phyloP scores from a whole-genome alignment of 2,888 invertebrate species.

The Byasa hedistus region DNA sequence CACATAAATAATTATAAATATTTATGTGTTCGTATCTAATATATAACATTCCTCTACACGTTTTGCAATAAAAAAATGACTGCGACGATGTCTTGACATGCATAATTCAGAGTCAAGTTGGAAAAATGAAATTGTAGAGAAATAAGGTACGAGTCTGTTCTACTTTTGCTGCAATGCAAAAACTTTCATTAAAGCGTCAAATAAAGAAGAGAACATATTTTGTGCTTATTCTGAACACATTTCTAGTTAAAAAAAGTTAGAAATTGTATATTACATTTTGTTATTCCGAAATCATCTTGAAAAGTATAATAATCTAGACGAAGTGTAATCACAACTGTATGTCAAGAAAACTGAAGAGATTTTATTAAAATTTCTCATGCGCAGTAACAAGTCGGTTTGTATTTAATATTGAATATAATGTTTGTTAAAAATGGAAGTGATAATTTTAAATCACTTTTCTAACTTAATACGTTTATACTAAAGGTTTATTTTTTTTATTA shows the following conservation, averaged over 20 bases:
- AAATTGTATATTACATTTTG: neutral
- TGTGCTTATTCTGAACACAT: slow-evolving; percentile 1
- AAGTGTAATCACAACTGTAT: neutral
- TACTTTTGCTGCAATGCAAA: slow-evolving; percentile 11
- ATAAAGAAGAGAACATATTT: slow-evolving; percentile 18
- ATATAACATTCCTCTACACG: neutral
- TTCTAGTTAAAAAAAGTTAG: slow-evolving; percentile 11
- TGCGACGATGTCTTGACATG: neutral
- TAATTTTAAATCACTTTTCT: neutral
- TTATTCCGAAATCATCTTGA: neutral
- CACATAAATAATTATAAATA: no score
- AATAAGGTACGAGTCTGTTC: slow-evolving; percentile 8
- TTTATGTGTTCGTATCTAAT: no score
- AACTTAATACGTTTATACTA: no score
- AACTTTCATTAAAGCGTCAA: slow-evolving; percentile 23
- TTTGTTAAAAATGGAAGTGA: neutral
- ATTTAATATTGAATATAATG: neutral
- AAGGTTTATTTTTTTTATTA: no score
- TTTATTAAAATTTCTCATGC: neutral
- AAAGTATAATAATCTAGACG: neutral
- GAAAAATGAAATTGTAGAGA: slow-evolving; percentile 6
- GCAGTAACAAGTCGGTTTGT: neutral
- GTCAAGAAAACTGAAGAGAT: neutral
- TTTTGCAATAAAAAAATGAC: neutral
- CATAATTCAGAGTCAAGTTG: neutral